A percentile compares a stretch with the other conserved stretches of the same genome.
These are phyloP conservation scores for Leptoclinus maculatus DNA, from an alignment of 2,797 vertebrate species.

Conservation along the genomic window DNA sequence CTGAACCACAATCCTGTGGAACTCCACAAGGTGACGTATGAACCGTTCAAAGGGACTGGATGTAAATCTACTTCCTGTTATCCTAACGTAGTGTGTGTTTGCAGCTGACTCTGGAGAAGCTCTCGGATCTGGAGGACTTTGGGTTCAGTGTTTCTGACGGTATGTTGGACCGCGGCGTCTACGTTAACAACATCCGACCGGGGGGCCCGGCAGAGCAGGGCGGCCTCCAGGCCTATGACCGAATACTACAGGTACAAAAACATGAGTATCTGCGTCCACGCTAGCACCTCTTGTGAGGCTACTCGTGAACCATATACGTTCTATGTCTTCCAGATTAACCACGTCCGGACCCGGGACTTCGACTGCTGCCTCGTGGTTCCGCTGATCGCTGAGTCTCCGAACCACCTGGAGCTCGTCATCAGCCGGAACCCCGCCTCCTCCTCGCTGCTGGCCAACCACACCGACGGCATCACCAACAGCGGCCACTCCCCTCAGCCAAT, in stretches of 20 bases:
- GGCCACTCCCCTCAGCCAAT: slow-evolving; percentile 61
- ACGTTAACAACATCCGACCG: slow-evolving; percentile 94
- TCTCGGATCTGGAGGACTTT: slow-evolving; percentile 91
- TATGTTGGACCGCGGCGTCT: slow-evolving; percentile 95
- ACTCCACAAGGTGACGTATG: slow-evolving; percentile 91
- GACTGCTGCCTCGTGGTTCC: slow-evolving; percentile 99
- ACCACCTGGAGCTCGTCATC: slow-evolving; percentile 96
- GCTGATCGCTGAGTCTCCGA: slow-evolving; percentile 95
- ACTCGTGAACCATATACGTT: background rate
- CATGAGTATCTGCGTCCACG: background rate
- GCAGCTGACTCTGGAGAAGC: slow-evolving; percentile 74
- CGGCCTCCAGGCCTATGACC: slow-evolving; percentile 92
- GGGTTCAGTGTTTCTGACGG: slow-evolving; percentile 98
- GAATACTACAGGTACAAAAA: slow-evolving; percentile 91
- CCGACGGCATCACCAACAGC: slow-evolving; percentile 52
- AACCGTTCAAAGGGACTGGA: background rate
- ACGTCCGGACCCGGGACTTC: slow-evolving; percentile 96
- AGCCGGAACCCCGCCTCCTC: slow-evolving; percentile 90
- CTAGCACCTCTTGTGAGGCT: background rate
- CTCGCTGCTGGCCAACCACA: slow-evolving; percentile 73
- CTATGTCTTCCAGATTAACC: slow-evolving; percentile 88
- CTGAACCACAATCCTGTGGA: slow-evolving; percentile 97
- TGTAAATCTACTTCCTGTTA: background rate
- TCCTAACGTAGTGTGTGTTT: slow-evolving; percentile 36
- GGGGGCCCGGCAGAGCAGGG: slow-evolving; percentile 92